Evolutionary conservation across 2,888 invertebrate species (phyloP), one percentile per base, ranked within the genome.

Genomic region (Archips crataeganus): DNA sequence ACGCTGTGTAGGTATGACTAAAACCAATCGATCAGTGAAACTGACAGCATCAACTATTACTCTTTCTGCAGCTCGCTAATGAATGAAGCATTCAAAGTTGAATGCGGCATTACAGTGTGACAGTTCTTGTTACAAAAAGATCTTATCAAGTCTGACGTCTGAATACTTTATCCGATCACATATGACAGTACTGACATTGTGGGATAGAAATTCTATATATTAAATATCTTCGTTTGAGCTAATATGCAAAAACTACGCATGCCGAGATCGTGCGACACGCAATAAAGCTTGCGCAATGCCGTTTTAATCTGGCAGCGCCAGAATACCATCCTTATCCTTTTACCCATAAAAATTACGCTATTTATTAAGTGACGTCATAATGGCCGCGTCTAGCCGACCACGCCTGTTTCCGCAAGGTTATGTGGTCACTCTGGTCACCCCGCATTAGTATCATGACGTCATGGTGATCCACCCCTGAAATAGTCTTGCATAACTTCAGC

Each of bases 341-440:
- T 63, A 62, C 61, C 47, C 49, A 74, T 76, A 71, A 67, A 67
- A 64, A 70, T 74, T 49, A 11, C 11, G 70, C 59, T 69, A 77
- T 79, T 77, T 80, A 79, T 77, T 70, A 67, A 76, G 76, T 78
- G 77, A 79, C 78, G 77, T 77, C 78, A 80, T 78, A 75, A 78
- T 72, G 61, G 59, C 70, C 70, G 61, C 63, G 78, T 77, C 82
- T 79, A 77, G 79, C 81, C 81, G 74, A 80, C 78, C 82, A 80
- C 81, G 77, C 74, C 74, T 64, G 65, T 60, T 60, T 59, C 61
- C 49, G 70, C 80, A 83, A 82, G 82, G 82, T 80, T 79, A 79
- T 77, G 76, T 71, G 74, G 75, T 78, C 82, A 82, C 82, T 80
- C 79, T 71, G 74, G 75, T 78, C 82, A 82, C 82, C 82, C 79